Percentiles rank a stretch among this genome's conserved stretches.
Conservation (phyloP, 2,888 invertebrate species). For the Drosophila emarginata region DNA sequence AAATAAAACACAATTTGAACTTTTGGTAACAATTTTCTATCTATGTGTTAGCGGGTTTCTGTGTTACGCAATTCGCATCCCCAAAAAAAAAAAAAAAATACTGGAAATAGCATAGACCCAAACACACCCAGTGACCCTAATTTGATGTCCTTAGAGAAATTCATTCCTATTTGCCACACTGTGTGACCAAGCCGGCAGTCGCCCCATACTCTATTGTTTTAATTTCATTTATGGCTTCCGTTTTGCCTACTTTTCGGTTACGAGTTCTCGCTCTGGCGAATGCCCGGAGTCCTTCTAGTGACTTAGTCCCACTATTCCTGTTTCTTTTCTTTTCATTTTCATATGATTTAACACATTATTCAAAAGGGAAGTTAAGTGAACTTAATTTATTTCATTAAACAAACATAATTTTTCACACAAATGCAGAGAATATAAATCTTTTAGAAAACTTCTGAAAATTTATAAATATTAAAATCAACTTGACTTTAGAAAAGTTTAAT, state of each 20-base stretch:
- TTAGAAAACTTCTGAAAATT: background rate
- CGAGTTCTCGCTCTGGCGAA: slow-evolving; percentile 27
- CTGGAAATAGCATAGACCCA: slow-evolving; percentile 20
- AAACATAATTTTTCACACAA: background rate
- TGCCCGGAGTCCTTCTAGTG: background rate
- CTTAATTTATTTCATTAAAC: slow-evolving; percentile 6
- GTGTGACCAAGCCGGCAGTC: slow-evolving; percentile 30
- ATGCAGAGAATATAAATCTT: background rate
- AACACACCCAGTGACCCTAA: slow-evolving; percentile 81
- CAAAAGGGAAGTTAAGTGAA: background rate
- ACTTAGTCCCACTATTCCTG: slow-evolving; percentile 3
- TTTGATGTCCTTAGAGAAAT: slow-evolving; percentile 78
- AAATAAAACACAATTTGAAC: slow-evolving; percentile 55
- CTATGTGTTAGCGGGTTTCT: slow-evolving; percentile 60
- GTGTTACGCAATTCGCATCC: slow-evolving; percentile 65
- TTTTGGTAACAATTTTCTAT: slow-evolving; percentile 62
- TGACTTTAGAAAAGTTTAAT: too few species aligned
- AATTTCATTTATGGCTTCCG: slow-evolving; percentile 78
- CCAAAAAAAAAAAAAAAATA: slow-evolving; percentile 45
- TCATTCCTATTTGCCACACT: slow-evolving; percentile 57
- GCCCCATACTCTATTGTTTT: slow-evolving; percentile 58
- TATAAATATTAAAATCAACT: background rate
- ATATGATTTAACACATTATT: slow-evolving; percentile 9
- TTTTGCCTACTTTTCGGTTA: slow-evolving; percentile 57
- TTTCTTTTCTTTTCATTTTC: slow-evolving; percentile 1